Base-by-base conservation (phyloP, 2,888 invertebrate genomes). In the Steinernema scapterisci region DNA sequence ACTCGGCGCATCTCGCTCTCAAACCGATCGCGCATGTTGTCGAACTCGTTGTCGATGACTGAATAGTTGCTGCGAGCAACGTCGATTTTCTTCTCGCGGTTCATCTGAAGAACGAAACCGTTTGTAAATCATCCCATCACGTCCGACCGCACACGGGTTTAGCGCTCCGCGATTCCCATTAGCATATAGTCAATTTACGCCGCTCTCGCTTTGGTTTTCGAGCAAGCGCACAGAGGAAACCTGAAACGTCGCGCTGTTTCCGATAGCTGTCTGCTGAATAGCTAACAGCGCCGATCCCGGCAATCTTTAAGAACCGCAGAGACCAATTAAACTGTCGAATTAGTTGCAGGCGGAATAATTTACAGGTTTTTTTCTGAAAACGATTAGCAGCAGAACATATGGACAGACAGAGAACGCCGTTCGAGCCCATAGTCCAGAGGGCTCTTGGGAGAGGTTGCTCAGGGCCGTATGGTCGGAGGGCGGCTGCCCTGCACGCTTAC, bases 1-100 rank as follows among this genome's bases (percentile, higher is more conserved):
- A 97, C 96, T 90, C 95, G 94, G 87, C 93, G 92, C 96, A 97
- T 96, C 91, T 97, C 96, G 81, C 93, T 92, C 89, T 96, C 95
- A 89, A 95, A 95, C 21, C 81, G 82, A 27, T 81, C 81, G 70
- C 95, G 92, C 89, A 97, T 96, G 90, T 93, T 95, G 88, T 94
- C 93, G 91, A 95, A 96, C 90, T 96, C 96, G 83, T 93, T 93
- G 90, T 96, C 87, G 71, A 87, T 81, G 52, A 96, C 87, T 54
- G 82, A 83, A 77, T 85, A 80, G 77, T 84, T 80, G 75, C 80
- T 79, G 70, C 83, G 82, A 71, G 83, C 81, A 46, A 87, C 86
- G 79, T 86, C 82, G 76, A 87, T 87, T 51, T 81, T 80, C 71
- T 85, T 82, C 77, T 86, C 86, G 46, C 51, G 71, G 27, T 71